phyloP scores from a whole-genome alignment of 2,797 vertebrate species.

The Hyperoplus immaculatus region DNA sequence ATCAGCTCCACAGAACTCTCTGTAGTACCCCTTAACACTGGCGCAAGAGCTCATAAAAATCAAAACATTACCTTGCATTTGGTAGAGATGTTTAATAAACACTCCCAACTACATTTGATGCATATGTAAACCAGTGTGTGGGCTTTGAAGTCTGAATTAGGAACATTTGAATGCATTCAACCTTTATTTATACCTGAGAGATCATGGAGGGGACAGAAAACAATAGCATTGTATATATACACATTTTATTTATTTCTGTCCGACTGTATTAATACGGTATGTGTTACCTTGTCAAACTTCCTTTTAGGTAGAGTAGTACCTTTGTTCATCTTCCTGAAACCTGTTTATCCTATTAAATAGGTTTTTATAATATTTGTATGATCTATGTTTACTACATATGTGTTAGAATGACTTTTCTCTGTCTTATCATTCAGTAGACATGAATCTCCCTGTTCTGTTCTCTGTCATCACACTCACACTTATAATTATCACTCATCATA shows the following conservation, averaged over 20 bases:
- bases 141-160: background rate
- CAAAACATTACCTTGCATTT: background rate
- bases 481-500: conserved; percentile 21
- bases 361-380: background rate
- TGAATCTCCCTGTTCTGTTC: background rate
- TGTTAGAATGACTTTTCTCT: background rate
- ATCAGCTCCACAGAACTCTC: no score
- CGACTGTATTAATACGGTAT: background rate
- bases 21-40: no score
- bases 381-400: background rate
- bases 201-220: no score
- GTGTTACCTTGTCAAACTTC: background rate
- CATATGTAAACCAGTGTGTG: background rate
- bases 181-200: no score
- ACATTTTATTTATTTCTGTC: background rate
- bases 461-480: background rate
- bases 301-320: background rate
- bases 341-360: background rate
- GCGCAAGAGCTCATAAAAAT: no score
- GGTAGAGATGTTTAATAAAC: background rate
- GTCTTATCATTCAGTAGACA: background rate
- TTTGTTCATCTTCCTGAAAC: background rate
- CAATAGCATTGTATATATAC: no score
- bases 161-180: conserved; percentile 5
- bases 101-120: background rate